Evolutionary conservation across 1,140 invertebrate genomes (phyloP), one percentile per base, ranked within the genome.

Genomic region (Laodelphax striatellus): DNA sequence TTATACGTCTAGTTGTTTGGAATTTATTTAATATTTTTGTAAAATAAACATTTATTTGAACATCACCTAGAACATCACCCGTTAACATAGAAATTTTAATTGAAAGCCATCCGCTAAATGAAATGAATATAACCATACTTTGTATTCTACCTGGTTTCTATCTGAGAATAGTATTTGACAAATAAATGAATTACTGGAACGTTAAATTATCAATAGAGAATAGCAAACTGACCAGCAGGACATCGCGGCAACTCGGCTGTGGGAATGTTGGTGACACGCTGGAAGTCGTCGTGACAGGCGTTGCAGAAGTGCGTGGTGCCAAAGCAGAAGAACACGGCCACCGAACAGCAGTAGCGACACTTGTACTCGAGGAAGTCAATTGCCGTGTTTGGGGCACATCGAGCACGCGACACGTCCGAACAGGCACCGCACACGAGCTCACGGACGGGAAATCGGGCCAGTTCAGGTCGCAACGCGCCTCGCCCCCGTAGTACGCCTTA

Each of bases 301-400:
- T 97, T 96, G 74, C 96, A 99, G 75, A 99, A 98, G 73, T 98
- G 96, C 0, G 95, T 98, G 0, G 94, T 97, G 34, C 96, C 96
- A 75, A 99, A 98, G 75, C 96, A 99, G 76, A 99, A 99, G 77
- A 98, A 99, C 13, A 98, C 94, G 5, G 96, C 96, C 55, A 98
- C 94, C 13, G 95, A 98, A 76, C 96, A 99, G 73, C 96, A 98
- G 74, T 97, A 99, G 17, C 95, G 85, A 74, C 96, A 98, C 75
- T 99, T 99, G 78, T 98, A 98, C 76, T 98, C 96, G 19, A 99
- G 80, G 74, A 95, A 98, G 75, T 99, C 96, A 16, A 91, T n/a
- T 91, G 21, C 95, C 95, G 72, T 99, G 96, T 73, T 97, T 96
- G 24, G 93, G 92, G 70, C 95, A 98, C 83, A 94, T 76, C 87